Percentiles rank a stretch among this genome's conserved stretches.
Evolutionary conservation across 1,140 invertebrate species (phyloP).

Genomic region (Calycopis cecrops): DNA sequence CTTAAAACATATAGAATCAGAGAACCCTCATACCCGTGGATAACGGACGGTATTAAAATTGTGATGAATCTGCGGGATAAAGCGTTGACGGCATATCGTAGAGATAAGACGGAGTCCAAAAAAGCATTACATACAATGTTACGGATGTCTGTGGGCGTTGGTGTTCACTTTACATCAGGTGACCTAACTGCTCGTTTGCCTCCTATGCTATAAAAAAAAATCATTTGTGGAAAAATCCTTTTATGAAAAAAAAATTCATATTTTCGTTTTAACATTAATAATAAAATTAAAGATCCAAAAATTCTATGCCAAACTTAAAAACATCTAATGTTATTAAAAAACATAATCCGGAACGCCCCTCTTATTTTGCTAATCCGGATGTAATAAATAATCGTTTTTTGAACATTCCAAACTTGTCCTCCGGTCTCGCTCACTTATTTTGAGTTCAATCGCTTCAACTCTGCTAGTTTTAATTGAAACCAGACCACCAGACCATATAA

Average conservation of each 20-base stretch:
- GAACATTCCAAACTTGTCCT: background rate
- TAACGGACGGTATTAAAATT: slow-evolving; percentile 23
- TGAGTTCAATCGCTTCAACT: slow-evolving; percentile 4
- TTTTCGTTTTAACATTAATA: slow-evolving; percentile 13
- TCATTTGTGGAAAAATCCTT: slow-evolving; percentile 8
- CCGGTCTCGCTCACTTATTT: background rate
- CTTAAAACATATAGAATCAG: slow-evolving; percentile 6
- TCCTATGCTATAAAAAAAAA: no score
- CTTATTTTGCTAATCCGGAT: background rate
- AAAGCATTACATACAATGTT: slow-evolving; percentile 20
- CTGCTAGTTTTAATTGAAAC: background rate
- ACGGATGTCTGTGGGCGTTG: no score
- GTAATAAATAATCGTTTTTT: background rate
- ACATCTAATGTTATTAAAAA: background rate
- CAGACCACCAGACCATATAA: slow-evolving; percentile 11
- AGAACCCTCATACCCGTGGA: slow-evolving; percentile 23
- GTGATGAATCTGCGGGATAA: slow-evolving; percentile 23
- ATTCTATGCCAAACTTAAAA: background rate
- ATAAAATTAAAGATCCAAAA: background rate
- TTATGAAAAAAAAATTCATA: slow-evolving; percentile 21
- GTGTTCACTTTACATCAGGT: no score
- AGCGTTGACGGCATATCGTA: slow-evolving; percentile 9
- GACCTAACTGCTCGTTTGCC: no score
- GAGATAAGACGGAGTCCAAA: slow-evolving; percentile 14
- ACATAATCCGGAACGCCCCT: background rate